Evolutionary conservation across 1,140 invertebrate genomes (phyloP).

Genomic region (Maniola jurtina): DNA sequence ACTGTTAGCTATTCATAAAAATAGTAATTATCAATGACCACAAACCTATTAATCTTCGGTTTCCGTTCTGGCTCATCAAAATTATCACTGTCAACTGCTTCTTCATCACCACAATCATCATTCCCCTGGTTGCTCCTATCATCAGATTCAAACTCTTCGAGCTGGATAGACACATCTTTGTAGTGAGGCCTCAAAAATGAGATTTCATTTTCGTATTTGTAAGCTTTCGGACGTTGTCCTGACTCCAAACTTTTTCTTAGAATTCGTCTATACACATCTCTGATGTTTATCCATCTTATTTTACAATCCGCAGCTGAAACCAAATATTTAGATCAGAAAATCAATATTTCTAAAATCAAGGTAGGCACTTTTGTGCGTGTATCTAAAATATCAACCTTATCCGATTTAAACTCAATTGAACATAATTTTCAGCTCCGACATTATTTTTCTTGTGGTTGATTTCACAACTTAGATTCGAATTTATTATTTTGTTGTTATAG

Average conservation of each 20-base stretch:
- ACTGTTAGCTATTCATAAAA: no score
- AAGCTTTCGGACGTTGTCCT: slow-evolving; percentile 30
- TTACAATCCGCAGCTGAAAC: slow-evolving; percentile 66
- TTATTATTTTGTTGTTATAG: no score
- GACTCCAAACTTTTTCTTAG: slow-evolving; percentile 46
- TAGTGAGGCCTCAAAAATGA: slow-evolving; percentile 60
- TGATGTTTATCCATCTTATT: slow-evolving; percentile 71
- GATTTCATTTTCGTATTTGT: slow-evolving; percentile 67
- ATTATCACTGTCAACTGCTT: slow-evolving; percentile 34
- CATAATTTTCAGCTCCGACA: no score
- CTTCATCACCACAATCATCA: slow-evolving; percentile 36
- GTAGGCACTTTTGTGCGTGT: background rate
- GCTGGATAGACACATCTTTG: slow-evolving; percentile 47
- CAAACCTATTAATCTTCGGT: slow-evolving; percentile 26
- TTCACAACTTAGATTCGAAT: no score
- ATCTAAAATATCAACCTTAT: no score
- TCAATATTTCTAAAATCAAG: background rate
- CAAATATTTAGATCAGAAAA: slow-evolving; percentile 10
- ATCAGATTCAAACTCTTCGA: slow-evolving; percentile 43
- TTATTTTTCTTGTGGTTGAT: no score
- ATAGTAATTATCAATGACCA: no score
- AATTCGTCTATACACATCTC: slow-evolving; percentile 65
- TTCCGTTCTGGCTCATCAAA: slow-evolving; percentile 44
- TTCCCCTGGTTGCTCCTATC: slow-evolving; percentile 39
- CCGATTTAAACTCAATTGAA: no score